A percentile compares a stretch with the other conserved stretches of the same genome.
Conservation (phyloP, 1,140 invertebrate genomes). For the Calephelis nemesis region DNA sequence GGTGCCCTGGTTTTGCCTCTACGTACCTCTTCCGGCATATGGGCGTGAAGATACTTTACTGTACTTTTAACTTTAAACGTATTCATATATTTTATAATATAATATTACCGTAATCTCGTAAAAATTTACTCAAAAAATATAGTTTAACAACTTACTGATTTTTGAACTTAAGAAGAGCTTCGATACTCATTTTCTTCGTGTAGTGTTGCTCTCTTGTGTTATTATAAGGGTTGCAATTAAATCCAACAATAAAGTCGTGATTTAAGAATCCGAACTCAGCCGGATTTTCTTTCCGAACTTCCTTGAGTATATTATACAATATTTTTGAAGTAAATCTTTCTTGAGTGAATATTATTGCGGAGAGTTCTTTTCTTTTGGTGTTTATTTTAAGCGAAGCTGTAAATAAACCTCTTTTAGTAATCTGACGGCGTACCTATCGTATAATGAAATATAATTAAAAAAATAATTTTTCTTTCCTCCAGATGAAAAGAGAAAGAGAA, state of each 20-base stretch:
- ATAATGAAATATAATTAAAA: not conserved
- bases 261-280: conserved; percentile 80
- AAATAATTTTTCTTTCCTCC: too few species aligned
- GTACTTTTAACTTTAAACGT: too few species aligned
- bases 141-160: conserved; percentile 62
- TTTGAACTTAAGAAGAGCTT: conserved; percentile 74
- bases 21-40: too few species aligned
- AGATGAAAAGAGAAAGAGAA: too few species aligned
- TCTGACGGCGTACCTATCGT: too few species aligned
- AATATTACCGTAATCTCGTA: too few species aligned
- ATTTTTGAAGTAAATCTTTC: conserved; percentile 88
- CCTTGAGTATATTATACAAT: conserved; percentile 86
- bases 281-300: conserved; percentile 63
- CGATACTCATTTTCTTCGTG: conserved; percentile 80
- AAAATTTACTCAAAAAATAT: too few species aligned
- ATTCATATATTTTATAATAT: too few species aligned
- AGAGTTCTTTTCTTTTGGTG: conserved; percentile 78
- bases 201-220: conserved; percentile 80
- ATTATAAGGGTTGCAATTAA: conserved; percentile 77
- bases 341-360: conserved; percentile 90
- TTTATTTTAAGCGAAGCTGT: conserved; percentile 49
- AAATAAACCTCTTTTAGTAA: conserved; percentile 30
- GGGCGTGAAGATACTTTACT: too few species aligned
- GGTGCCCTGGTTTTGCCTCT: too few species aligned
- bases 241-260: conserved; percentile 87